Evolutionary conservation across 2,888 invertebrate genomes (phyloP), one percentile per base, ranked within the genome.

Genomic region (Nebria salina): DNA sequence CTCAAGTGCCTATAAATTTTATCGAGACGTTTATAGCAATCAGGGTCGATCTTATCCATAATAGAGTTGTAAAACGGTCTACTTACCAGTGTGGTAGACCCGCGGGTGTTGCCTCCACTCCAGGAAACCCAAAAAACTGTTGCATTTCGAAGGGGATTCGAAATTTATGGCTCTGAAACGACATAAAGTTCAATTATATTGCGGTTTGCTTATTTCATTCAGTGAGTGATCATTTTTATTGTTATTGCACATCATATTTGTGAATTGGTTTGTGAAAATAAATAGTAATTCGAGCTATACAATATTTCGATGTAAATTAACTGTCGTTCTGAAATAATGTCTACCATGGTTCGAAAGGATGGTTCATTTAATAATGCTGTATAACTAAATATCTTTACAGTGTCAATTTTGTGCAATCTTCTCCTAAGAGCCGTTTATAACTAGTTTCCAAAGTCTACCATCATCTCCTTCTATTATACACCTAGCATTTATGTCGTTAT

Each of bases 1-100:
- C 72, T 78, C 73, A 73, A 80, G 80, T 80, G 72, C 64, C 80
- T 64, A 80, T 80, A 80, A 75, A 80, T 80, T 75, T 80, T 70
- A 80, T 80, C 80, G 64, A 26, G 75, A 80, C 80, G 75, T 80
- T 80, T 80, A 75, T 75, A 43, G 80, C 75, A 80, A 80, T 80
- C 80, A 80, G 75, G 80, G 80, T 75, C 80, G 75, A 75, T 80
- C 65, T 68, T 64, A 72, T 68, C 75, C 72, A 80, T 80, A 80
- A 80, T 80, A 80, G 75, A 80, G 75, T 54, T 68, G 80, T 80
- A 65, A 70, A 80, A 66, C 73, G 78, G 66, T 66, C 70, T 64
- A 65, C 72, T 43, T 65, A 65, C 65, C 66, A 41, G 70, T 72
- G 65, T 34, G 26, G 68, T 65, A 34, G 7, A 8, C 11, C 8